These are phyloP conservation scores for Pelosia muscerda DNA, from an alignment of 2,888 invertebrate species.

Conservation along the genomic window DNA sequence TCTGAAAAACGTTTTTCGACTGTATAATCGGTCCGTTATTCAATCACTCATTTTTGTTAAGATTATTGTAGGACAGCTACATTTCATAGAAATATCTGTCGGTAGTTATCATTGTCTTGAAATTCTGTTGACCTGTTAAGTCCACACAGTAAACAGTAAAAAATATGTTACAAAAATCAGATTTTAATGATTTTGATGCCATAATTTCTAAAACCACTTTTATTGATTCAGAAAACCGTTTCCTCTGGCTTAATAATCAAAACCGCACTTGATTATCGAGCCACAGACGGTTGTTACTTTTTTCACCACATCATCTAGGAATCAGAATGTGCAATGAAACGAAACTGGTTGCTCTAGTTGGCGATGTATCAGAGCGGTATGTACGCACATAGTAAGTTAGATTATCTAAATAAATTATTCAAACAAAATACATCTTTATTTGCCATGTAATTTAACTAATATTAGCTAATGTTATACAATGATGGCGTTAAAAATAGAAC, in stretches of 20 bases:
- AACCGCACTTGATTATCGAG: not conserved
- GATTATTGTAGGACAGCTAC: too few species aligned
- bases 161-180: not conserved
- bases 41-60: too few species aligned
- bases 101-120: too few species aligned
- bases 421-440: not conserved
- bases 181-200: not conserved
- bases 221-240: too few species aligned
- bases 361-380: conserved; percentile 58
- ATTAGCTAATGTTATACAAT: not conserved
- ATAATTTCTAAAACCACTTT: not conserved
- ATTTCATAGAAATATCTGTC: too few species aligned
- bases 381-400: conserved; percentile 38
- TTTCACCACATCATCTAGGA: conserved; percentile 44
- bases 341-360: conserved; percentile 58
- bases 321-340: conserved; percentile 49
- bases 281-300: conserved; percentile 5
- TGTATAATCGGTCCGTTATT: too few species aligned
- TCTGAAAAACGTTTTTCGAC: too few species aligned
- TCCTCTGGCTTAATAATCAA: too few species aligned
- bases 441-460: not conserved
- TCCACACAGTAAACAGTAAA: too few species aligned
- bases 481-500: not conserved
- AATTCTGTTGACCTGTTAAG: too few species aligned
- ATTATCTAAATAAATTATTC: conserved; percentile 24